phyloP scores from a whole-genome alignment of 2,888 invertebrate genomes.

The Cephus spinipes region DNA sequence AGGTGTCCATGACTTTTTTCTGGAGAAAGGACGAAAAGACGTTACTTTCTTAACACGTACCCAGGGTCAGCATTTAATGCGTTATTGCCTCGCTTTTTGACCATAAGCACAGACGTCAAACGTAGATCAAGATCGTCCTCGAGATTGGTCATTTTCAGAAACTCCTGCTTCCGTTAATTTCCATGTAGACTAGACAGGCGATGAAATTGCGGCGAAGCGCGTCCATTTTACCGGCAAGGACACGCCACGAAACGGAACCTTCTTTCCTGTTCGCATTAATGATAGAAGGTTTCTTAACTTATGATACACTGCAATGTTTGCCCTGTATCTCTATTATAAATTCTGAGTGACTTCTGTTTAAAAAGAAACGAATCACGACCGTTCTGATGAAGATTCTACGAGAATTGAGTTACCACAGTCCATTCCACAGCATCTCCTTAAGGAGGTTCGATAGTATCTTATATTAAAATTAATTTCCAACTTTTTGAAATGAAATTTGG shows the following conservation, averaged over 20 bases:
- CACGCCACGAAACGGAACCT: neutral
- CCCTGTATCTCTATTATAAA: neutral
- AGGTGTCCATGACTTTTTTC: neutral
- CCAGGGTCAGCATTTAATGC: neutral
- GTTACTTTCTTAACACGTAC: neutral
- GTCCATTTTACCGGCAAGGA: neutral
- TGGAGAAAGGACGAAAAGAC: neutral
- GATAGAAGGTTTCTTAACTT: neutral
- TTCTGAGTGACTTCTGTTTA: neutral
- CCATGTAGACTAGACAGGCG: neutral
- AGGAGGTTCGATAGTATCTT: too few species aligned
- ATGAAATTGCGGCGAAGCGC: neutral
- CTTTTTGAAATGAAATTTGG: too few species aligned
- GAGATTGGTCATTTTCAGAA: neutral
- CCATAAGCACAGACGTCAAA: neutral
- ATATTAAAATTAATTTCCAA: too few species aligned
- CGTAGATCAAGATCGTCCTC: neutral
- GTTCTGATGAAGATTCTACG: neutral
- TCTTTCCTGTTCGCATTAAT: neutral
- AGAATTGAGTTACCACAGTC: neutral
- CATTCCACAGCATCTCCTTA: neutral
- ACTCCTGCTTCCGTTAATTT: neutral
- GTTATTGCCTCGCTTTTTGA: neutral
- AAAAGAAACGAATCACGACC: neutral
- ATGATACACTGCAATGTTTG: neutral